Evolutionary conservation across 2,888 invertebrate genomes (phyloP).

Genomic region (Dendrolimus houi): DNA sequence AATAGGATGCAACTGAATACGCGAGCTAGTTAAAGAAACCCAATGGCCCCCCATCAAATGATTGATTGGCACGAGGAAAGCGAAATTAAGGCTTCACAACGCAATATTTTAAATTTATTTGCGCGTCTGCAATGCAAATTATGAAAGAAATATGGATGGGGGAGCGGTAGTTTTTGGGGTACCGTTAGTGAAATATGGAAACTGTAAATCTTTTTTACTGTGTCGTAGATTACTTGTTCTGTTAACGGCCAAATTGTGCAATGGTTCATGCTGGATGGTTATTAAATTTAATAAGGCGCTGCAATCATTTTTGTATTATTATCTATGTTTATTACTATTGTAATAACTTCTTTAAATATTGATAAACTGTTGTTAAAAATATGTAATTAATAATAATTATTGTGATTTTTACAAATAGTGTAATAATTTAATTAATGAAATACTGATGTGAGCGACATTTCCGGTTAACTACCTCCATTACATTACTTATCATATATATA

Average conservation of each 20-base stretch:
- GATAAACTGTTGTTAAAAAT: no score
- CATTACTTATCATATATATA: no score
- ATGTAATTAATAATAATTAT: no score
- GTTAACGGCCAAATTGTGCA: background rate
- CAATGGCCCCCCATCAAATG: constrained; percentile 22
- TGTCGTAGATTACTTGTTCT: background rate
- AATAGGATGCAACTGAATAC: background rate
- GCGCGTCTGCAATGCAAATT: constrained; percentile 71
- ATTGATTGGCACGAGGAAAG: constrained; percentile 56
- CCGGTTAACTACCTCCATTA: no score
- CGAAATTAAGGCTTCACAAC: constrained; percentile 55
- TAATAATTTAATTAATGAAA: no score
- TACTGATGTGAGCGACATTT: no score
- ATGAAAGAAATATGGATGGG: constrained; percentile 48
- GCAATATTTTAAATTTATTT: constrained; percentile 74
- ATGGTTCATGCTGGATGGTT: background rate
- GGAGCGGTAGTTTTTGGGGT: constrained; percentile 34
- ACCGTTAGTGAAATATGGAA: constrained; percentile 2
- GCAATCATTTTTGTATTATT: no score
- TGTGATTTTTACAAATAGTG: no score
- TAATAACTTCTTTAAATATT: no score
- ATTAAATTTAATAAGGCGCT: background rate
- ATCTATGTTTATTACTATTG: no score
- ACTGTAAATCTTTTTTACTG: constrained; percentile 5
- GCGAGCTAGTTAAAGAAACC: constrained; percentile 9